Evolutionary conservation across 2,888 invertebrate species (phyloP), one percentile per base, ranked within the genome.

Genomic region (Drosophila mimetica): DNA sequence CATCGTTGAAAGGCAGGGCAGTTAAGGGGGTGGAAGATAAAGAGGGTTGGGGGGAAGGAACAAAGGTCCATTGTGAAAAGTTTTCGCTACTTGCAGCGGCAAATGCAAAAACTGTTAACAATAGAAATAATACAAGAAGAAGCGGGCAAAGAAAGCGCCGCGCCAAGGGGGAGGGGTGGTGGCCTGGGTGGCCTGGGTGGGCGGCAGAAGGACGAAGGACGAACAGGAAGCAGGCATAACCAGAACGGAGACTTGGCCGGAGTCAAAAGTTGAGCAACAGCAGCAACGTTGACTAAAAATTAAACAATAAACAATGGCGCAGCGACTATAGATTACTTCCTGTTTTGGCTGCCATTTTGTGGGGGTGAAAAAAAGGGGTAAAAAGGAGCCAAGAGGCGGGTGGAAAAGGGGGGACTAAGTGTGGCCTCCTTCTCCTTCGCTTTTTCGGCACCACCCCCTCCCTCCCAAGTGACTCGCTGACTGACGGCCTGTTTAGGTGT

Each of bases 231-330:
- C 66, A 65, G 53, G 53, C 52, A 64, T 65, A 64, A 64, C 64
- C 64, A 64, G 64, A 66, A 66, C 67, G 66, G 66, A 64, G 65
- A 64, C 63, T 63, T 63, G 65, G 51, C 51, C 65, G 34, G 41
- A 64, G 61, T 64, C 72, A 48, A 71, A 63, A 70, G 72, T 70
- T 71, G 63, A 53, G 50, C 58, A 60, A 42, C 50, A 44, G 65
- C 57, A 72, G 53, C 73, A 64, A 64, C 73, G 83, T 74, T 71
- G 85, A 79, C 83, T 87, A 76, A 86, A 87, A 84, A 87, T 86
- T 88, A 84, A 86, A 87, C 88, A 84, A 87, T 87, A 84, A 84
- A 88, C 83, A 88, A 86, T 87, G 83, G 83, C 83, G 88, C 16
- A 64, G 86, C 86, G 80, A 87, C 88, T 88, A 84, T 87, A 86